These are phyloP conservation scores for Apotomis capreana DNA, from an alignment of 2,888 invertebrate genomes.

Conservation along the genomic window DNA sequence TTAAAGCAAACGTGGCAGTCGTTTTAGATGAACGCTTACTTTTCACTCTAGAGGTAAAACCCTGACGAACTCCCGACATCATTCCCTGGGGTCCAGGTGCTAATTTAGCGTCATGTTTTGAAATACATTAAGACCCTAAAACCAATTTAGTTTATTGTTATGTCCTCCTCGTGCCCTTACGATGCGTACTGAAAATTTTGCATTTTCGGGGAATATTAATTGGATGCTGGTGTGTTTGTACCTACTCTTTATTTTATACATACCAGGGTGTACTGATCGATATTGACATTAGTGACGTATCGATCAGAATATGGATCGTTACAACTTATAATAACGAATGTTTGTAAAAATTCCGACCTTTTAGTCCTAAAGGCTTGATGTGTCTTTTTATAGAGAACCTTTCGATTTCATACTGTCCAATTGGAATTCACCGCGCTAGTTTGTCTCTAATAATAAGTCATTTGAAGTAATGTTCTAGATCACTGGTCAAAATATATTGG, in stretches of 20 bases:
- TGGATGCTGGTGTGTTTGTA: background rate
- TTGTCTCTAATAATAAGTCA: too few species aligned
- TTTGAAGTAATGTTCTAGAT: too few species aligned
- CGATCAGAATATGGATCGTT: too few species aligned
- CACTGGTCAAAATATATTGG: too few species aligned
- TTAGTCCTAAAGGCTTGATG: too few species aligned
- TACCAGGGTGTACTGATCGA: too few species aligned
- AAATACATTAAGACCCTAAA: slow-evolving; percentile 32
- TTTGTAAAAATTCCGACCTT: too few species aligned
- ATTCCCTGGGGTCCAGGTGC: slow-evolving; percentile 14
- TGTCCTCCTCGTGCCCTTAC: slow-evolving; percentile 4
- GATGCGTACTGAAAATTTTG: background rate
- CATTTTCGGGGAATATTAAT: background rate
- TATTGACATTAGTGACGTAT: too few species aligned
- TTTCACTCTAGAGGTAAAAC: background rate
- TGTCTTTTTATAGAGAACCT: too few species aligned
- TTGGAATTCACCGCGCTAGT: too few species aligned
- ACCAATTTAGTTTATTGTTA: slow-evolving; percentile 33
- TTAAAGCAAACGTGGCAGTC: background rate
- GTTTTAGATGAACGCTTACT: background rate
- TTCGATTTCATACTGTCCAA: too few species aligned
- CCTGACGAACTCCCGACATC: slow-evolving; percentile 10
- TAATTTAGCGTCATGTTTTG: slow-evolving; percentile 34
- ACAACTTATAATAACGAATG: too few species aligned
- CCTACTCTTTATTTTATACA: background rate